These are phyloP conservation scores for Plumapathes pennacea DNA, from an alignment of 92 coral and sea anemone species.

Conservation along the genomic window DNA sequence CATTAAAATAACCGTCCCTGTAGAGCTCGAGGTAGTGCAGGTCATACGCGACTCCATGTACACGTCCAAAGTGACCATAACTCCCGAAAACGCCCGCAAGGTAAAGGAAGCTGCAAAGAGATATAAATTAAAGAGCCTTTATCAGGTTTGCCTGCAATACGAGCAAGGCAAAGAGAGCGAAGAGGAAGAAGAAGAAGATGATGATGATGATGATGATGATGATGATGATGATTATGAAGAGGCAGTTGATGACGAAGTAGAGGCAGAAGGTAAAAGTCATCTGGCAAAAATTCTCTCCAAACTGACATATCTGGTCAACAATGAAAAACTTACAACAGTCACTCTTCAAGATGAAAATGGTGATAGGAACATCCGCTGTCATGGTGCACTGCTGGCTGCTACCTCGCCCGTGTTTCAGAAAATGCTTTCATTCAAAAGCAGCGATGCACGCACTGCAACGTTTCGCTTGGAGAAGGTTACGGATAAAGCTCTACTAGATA, in stretches of 20 bases:
- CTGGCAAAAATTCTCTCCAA: too few species aligned
- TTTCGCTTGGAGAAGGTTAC: constrained; percentile 9
- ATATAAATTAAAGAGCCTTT: constrained; percentile 22
- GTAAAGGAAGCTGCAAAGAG: constrained; percentile 31
- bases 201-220: too few species aligned
- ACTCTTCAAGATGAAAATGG: constrained; percentile 28
- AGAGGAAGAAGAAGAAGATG: background rate
- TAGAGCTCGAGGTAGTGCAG: constrained; percentile 11
- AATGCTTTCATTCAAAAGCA: background rate
- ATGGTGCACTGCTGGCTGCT: constrained; percentile 38
- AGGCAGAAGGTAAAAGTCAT: background rate
- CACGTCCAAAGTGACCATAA: constrained; percentile 20
- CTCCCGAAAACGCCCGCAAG: constrained; percentile 17
- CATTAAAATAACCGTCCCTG: background rate
- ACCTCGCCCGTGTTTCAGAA: constrained; percentile 27
- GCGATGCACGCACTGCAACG: background rate
- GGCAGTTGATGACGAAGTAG: background rate
- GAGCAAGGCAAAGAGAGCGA: background rate
- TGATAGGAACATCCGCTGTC: constrained; percentile 9
- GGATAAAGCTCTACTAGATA: background rate
- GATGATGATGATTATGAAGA: too few species aligned
- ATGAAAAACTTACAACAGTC: constrained; percentile 20
- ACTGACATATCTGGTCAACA: constrained; percentile 19
- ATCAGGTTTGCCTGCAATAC: constrained; percentile 12
- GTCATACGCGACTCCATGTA: constrained; percentile 49